Percentiles rank a stretch among this genome's conserved stretches.
Evolutionary conservation across 2,888 invertebrate genomes (phyloP).

Genomic region (Cynaeus angustus): DNA sequence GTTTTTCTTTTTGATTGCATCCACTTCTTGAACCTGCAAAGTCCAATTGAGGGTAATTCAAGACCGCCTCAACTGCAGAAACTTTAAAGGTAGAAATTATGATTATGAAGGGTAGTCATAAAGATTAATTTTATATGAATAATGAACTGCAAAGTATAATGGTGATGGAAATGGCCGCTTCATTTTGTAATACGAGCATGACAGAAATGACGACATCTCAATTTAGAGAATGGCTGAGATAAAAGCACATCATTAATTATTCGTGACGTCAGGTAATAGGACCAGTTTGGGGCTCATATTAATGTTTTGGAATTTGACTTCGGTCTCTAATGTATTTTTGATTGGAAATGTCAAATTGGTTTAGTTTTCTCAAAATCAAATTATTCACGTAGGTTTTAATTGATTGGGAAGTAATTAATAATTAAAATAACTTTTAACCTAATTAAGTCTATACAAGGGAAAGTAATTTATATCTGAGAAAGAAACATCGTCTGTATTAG

Average conservation of each 20-base stretch:
- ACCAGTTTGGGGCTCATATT: slow-evolving; percentile 46
- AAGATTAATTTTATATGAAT: slow-evolving; percentile 63
- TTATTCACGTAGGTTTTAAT: slow-evolving; percentile 1
- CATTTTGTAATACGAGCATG: slow-evolving; percentile 61
- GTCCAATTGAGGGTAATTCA: slow-evolving; percentile 14
- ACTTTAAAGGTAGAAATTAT: slow-evolving; percentile 37
- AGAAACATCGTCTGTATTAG: slow-evolving; percentile 9
- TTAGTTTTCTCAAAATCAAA: not conserved
- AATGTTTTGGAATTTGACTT: slow-evolving; percentile 46
- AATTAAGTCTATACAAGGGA: slow-evolving; percentile 33
- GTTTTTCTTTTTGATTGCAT: slow-evolving; percentile 16
- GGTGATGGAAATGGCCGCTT: slow-evolving; percentile 62
- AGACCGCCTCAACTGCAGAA: slow-evolving; percentile 32
- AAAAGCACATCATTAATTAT: slow-evolving; percentile 63
- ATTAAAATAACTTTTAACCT: slow-evolving; percentile 34
- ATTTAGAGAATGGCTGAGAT: slow-evolving; percentile 63
- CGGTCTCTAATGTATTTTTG: not conserved
- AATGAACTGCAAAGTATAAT: slow-evolving; percentile 64
- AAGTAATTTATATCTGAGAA: slow-evolving; percentile 29
- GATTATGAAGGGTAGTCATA: slow-evolving; percentile 54
- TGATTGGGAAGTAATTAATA: slow-evolving; percentile 27
- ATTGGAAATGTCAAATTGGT: not conserved
- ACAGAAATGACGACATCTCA: slow-evolving; percentile 65
- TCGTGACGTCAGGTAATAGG: slow-evolving; percentile 62
- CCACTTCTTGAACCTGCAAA: no score